These are phyloP conservation scores for Chanos chanos DNA, from an alignment of 2,797 vertebrate species.

Conservation along the genomic window DNA sequence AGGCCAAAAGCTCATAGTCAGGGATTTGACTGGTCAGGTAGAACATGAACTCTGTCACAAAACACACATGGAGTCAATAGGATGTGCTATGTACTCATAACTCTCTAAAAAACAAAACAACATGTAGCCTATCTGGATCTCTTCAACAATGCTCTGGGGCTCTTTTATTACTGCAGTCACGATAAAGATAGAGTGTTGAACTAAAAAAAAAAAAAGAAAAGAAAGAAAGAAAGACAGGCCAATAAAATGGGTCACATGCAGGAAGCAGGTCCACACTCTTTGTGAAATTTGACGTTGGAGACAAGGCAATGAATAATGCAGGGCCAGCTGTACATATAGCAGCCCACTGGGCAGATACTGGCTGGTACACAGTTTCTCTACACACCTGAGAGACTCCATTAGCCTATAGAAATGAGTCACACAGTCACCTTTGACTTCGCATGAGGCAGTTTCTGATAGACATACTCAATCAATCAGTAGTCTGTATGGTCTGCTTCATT, in stretches of 20 bases:
- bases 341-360: neutral
- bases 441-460: neutral
- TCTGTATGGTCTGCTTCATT: conserved; percentile 16
- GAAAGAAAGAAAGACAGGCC: neutral
- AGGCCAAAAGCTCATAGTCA: no score
- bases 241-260: conserved; percentile 6
- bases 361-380: neutral
- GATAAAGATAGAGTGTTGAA: neutral
- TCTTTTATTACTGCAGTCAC: neutral
- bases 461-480: conserved; percentile 18
- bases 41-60: no score
- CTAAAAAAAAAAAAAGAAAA: no score
- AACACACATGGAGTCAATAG: no score
- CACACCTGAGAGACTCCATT: conserved; percentile 10
- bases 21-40: no score
- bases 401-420: neutral
- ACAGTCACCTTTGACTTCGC: neutral
- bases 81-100: no score
- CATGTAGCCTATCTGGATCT: no score
- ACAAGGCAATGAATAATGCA: conserved; percentile 20
- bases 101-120: no score
- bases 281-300: neutral
- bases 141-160: no score
- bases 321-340: neutral
- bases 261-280: neutral